Evolutionary conservation across 2,888 invertebrate genomes (phyloP), one percentile per base, ranked within the genome.

Genomic region (Hirtodrosophila trivittata): DNA sequence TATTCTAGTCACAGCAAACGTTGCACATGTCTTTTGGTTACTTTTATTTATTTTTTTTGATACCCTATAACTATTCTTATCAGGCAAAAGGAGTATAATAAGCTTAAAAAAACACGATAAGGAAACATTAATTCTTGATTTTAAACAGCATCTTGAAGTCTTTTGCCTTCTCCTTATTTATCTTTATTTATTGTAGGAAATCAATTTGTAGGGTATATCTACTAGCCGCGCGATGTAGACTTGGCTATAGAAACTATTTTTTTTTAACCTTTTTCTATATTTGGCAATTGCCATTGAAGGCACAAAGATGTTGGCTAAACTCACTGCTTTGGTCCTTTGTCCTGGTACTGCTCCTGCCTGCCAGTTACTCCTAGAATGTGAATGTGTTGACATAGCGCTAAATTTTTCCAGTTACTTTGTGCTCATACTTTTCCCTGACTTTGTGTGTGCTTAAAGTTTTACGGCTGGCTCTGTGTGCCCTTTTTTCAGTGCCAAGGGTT

Each of bases 371-470:
- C 5, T n/a, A 30, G 28, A 66, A 71, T 52, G 56, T 56, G 66
- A 68, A 68, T 80, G 64, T 80, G 81, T 83, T 80, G 78, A 80
- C 78, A 83, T 77, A 66, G 83, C 72, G 72, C 80, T 68, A 83
- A 66, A 83, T 74, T 78, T 78, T 83, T 62, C 18, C 71, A 78
- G 80, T 74, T 74, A 74, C 78, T 71, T 80, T 62, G 55, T 64
- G 63, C 68, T 76, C 3, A 25, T 25, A 25, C 6, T 21, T 21
- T 6, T 16, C 41, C 21, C 16, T 9, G n/a, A 28, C 7, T 21
- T 10, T 32, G 30, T n/a, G 21, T 52, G 37, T 50, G 8, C 18
- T 73, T 70, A 73, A 78, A 76, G 76, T 67, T 66, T 67, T 57
- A 56, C 47, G 58, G 28, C 58, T 47, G 58, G 28, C 58, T 47